These are phyloP conservation scores for Timema cristinae DNA, from an alignment of 2,888 invertebrate species.

Conservation along the genomic window DNA sequence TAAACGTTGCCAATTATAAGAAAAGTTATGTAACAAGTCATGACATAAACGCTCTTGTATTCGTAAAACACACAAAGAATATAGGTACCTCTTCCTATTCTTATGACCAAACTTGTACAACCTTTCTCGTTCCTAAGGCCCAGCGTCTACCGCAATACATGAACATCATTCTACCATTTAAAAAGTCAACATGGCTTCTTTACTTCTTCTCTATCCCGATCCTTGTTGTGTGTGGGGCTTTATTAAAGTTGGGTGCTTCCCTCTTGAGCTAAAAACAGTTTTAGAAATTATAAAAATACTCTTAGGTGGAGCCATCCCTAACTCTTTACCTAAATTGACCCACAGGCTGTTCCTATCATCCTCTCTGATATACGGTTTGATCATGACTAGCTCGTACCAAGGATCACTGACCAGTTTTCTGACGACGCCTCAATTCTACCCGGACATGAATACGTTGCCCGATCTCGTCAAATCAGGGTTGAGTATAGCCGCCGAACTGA, in stretches of 20 bases:
- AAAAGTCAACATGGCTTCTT: background rate
- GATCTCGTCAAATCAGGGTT: background rate
- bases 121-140: background rate
- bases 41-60: background rate
- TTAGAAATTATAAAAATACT: background rate
- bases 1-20: too few species aligned
- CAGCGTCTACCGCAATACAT: slow-evolving; percentile 1
- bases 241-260: background rate
- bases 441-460: background rate
- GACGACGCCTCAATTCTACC: slow-evolving; percentile 4
- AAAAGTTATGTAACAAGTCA: background rate
- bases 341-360: background rate
- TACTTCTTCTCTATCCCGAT: background rate
- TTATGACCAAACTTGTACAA: slow-evolving; percentile 1
- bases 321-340: background rate
- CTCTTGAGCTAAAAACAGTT: background rate
- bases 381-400: slow-evolving; percentile 6
- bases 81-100: background rate
- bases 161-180: slow-evolving; percentile 11
- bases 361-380: background rate
- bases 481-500: background rate
- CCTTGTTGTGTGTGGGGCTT: background rate
- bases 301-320: slow-evolving; percentile 1
- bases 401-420: background rate
- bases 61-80: background rate